Evolutionary conservation across 2,797 vertebrate species (phyloP), one percentile per base, ranked within the genome.

Genomic region (Lepus townsendii): DNA sequence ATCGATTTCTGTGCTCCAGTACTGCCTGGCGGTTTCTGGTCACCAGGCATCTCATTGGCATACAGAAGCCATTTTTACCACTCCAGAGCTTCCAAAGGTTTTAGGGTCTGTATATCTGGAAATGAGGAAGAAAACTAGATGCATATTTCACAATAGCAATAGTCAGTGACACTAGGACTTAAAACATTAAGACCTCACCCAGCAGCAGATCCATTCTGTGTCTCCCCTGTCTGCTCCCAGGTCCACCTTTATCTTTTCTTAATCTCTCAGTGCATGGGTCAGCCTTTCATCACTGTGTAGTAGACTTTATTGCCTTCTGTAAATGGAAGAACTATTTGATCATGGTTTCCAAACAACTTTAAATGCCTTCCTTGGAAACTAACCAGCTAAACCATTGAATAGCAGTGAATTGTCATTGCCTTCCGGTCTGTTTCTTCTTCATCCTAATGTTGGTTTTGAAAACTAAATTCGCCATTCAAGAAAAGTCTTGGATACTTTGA

Each of bases 361-460:
- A 68, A 72, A 83, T 89, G 66, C 17, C 30, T 84, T 57, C 63
- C 38, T 86, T 78, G 65, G 82, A 78, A 89, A 77, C 88, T 27
- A 66, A 75, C 68, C 24, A 24, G 19, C 7, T 65, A 93, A 90
- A 47, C 27, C 32, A 82, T 2, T 24, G 72, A 91, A 10, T 84
- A 82, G 62, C 27, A 71, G 24, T 52, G 68, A 77, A 19, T 95
- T 90, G 52, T 78, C 88, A 19, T 38, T 93, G 26, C 72, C 93
- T 93, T 87, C 16, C 32, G 32, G 27, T 68, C 83, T 89, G 19
- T 91, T 95, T 84, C 68, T 80, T 92, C 71, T 83, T 38, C 26
- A 50, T 72, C 14, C 17, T 83, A 14, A 8, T 62, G 50, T 68
- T 62, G 47, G 19, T 83, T 96, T 95, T 92, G 60, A 78, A 88